These are phyloP conservation scores for Papilio glaucus DNA, from an alignment of 1,140 invertebrate species.

Conservation along the genomic window DNA sequence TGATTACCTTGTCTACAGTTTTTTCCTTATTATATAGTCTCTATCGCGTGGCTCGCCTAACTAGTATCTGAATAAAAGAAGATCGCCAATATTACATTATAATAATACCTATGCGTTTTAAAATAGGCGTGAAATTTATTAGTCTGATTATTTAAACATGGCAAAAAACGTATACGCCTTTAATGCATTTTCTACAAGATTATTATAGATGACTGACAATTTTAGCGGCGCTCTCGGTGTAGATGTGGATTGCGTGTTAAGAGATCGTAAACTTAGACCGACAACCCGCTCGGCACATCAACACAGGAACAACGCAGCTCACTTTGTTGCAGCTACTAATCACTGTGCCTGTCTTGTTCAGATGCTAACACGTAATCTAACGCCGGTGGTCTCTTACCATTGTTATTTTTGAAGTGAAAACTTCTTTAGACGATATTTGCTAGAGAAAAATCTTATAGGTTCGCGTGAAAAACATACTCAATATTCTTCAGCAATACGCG, in stretches of 20 bases:
- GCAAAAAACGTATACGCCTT: slow-evolving; percentile 25
- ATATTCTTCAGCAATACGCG: too few species aligned
- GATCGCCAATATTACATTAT: slow-evolving; percentile 31
- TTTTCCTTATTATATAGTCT: slow-evolving; percentile 30
- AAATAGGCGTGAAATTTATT: slow-evolving; percentile 31
- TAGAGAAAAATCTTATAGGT: too few species aligned
- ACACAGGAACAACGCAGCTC: slow-evolving; percentile 13
- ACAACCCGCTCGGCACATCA: slow-evolving; percentile 14
- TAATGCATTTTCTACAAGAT: slow-evolving; percentile 29
- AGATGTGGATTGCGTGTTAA: slow-evolving; percentile 10
- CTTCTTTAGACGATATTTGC: too few species aligned
- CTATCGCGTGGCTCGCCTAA: slow-evolving; percentile 5
- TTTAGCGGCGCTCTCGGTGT: slow-evolving; percentile 2
- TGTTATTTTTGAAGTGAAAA: slow-evolving; percentile 29
- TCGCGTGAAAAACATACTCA: too few species aligned
- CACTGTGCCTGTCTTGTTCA: not conserved
- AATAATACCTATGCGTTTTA: slow-evolving; percentile 31
- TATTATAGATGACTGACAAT: slow-evolving; percentile 33
- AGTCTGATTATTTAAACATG: slow-evolving; percentile 22
- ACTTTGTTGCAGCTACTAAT: slow-evolving; percentile 32
- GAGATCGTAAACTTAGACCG: slow-evolving; percentile 27
- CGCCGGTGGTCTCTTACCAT: slow-evolving; percentile 46
- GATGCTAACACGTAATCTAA: slow-evolving; percentile 39
- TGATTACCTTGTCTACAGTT: slow-evolving; percentile 36
- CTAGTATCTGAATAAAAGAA: slow-evolving; percentile 8